These are phyloP conservation scores for Plotosus lineatus DNA, from an alignment of 2,113 vertebrate genomes.

Conservation along the genomic window DNA sequence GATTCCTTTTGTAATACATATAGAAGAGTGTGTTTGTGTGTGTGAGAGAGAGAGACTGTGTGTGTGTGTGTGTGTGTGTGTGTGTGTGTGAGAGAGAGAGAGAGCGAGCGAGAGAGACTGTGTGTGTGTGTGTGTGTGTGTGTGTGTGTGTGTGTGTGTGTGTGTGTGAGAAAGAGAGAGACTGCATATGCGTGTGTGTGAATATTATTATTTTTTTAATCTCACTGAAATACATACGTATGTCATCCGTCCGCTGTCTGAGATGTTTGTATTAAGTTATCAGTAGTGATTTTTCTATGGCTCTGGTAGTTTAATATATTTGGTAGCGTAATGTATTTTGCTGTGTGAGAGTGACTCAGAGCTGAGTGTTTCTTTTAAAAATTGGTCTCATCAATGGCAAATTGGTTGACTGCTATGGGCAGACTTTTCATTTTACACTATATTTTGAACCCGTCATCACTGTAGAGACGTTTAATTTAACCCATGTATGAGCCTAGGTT, in stretches of 20 bases:
- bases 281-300: background rate
- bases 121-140: conserved; percentile 46
- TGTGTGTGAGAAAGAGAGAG: background rate
- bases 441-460: conserved; percentile 52
- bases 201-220: conserved; percentile 33
- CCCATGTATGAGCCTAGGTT: conserved; percentile 38
- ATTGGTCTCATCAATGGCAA: conserved; percentile 20
- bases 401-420: conserved; percentile 49
- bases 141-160: conserved; percentile 46
- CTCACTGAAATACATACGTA: background rate
- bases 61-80: conserved; percentile 43
- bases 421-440: conserved; percentile 57
- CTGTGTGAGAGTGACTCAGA: conserved; percentile 8
- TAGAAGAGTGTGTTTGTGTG: background rate
- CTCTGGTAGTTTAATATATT: background rate
- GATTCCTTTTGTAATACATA: background rate
- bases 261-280: conserved; percentile 22
- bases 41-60: background rate
- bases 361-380: background rate
- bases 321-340: conserved; percentile 17
- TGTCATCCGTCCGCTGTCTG: conserved; percentile 21
- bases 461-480: conserved; percentile 26
- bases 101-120: background rate
- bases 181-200: conserved; percentile 38
- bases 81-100: background rate